These are phyloP conservation scores for Nanorana parkeri DNA, from an alignment of 2,113 vertebrate species.

Conservation along the genomic window DNA sequence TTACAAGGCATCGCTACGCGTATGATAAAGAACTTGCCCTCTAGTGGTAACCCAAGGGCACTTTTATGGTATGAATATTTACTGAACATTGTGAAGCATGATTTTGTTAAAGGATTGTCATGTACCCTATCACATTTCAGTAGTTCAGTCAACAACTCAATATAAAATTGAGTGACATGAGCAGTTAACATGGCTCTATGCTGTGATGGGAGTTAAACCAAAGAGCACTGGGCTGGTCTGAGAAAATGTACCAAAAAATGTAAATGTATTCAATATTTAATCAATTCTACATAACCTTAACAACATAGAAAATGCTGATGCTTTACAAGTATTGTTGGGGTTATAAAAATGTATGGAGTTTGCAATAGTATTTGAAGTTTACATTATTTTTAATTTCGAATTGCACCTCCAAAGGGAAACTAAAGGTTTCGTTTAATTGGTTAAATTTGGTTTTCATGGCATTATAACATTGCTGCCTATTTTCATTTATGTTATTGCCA, in stretches of 20 bases:
- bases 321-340: no score
- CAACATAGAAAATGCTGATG: no score
- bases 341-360: no score
- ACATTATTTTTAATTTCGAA: no score
- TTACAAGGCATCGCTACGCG: neutral
- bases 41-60: constrained; percentile 6
- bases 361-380: neutral
- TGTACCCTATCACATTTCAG: neutral
- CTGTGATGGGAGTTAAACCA: constrained; percentile 35
- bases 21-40: neutral
- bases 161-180: neutral
- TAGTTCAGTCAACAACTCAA: neutral
- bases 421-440: no score
- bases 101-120: neutral
- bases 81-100: neutral
- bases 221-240: constrained; percentile 16
- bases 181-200: neutral
- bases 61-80: neutral
- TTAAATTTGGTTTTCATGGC: no score
- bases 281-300: no score
- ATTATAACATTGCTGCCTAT: no score
- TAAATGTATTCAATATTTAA: neutral
- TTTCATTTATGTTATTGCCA: no score
- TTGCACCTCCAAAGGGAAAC: no score
- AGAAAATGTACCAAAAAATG: constrained; percentile 15